Evolutionary conservation across 2,888 invertebrate genomes (phyloP).

Genomic region (Drosophila picticornis): DNA sequence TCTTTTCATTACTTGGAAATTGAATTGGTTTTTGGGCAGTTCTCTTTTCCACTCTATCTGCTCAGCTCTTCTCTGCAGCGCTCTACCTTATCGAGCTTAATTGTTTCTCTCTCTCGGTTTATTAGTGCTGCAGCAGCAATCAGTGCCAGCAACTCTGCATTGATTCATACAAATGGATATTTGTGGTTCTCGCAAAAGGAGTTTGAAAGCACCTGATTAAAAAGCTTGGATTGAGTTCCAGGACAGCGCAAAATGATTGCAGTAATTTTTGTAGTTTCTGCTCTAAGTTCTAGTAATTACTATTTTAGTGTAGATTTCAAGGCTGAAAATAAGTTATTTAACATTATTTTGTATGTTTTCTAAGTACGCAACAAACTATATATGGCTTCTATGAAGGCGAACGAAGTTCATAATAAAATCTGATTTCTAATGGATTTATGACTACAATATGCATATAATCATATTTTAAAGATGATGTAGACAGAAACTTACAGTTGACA

Average conservation of each 20-base stretch:
- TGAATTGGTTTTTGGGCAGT: slow-evolving; percentile 64
- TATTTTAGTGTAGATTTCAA: background rate
- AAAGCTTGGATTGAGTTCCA: background rate
- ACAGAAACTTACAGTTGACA: background rate
- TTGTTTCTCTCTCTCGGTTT: slow-evolving; percentile 22
- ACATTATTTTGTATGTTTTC: background rate
- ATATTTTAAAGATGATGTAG: background rate
- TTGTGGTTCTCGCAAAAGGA: slow-evolving; percentile 9
- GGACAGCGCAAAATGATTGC: background rate
- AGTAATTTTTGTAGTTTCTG: background rate
- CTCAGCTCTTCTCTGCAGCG: background rate
- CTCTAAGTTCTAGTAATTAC: background rate
- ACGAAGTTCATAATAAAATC: background rate
- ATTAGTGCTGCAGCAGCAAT: slow-evolving; percentile 20
- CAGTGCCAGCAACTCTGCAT: slow-evolving; percentile 15
- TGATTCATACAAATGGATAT: slow-evolving; percentile 35
- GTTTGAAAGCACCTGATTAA: background rate
- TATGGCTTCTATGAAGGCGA: background rate
- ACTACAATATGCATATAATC: background rate
- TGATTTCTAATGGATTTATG: background rate
- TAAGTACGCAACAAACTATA: background rate
- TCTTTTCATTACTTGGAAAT: slow-evolving; percentile 75
- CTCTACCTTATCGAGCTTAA: background rate
- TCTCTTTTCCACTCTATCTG: background rate
- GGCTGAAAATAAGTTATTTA: background rate